Evolutionary conservation across 2,888 invertebrate species (phyloP), one percentile per base, ranked within the genome.

Genomic region (Scaptomyza tumidula): DNA sequence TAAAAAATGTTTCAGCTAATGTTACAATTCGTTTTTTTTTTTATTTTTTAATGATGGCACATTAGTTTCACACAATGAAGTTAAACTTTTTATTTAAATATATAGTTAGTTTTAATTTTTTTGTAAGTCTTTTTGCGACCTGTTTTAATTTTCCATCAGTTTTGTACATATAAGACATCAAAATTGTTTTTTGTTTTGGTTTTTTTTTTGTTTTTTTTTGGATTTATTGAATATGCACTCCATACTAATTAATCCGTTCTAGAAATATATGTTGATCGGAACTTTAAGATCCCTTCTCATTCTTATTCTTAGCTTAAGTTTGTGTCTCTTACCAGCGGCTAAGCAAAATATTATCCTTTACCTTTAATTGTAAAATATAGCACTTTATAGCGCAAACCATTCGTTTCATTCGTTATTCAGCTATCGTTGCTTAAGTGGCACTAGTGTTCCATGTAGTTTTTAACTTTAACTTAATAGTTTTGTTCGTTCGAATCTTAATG

Each of bases 371-470:
- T 54, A 62, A 50, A 50, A 16, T 60, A 49, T 14, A 37, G 54
- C n/a, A 52, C 24, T 73, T 41, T 55, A 27, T 41, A 52, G 56
- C 57, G 65, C 74, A 86, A 83, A 86, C 86, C 86, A 57, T 79
- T 85, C 71, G 80, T 82, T 80, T 64, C 80, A n/a, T 65, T 74
- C 68, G 68, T 78, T 64, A 71, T 80, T 86, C 80, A 83, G 86
- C 82, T 71, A 68, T 86, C 82, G 83, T 83, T 83, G 80, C 81
- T 81, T 71, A 48, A 66, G 87, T 84, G 87, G 83, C 83, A 84
- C 83, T 77, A 68, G 50, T 84, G 79, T 84, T 84, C 66, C 87
- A 71, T 66, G 69, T 81, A 56, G 60, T 66, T 65, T 64, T 39
- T 55, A 46, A 50, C 24, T 52, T 65, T 45, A 43, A 39, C 31